Base-by-base conservation (phyloP, 2,113 vertebrate genomes). In the Harpagus bidentatus region DNA sequence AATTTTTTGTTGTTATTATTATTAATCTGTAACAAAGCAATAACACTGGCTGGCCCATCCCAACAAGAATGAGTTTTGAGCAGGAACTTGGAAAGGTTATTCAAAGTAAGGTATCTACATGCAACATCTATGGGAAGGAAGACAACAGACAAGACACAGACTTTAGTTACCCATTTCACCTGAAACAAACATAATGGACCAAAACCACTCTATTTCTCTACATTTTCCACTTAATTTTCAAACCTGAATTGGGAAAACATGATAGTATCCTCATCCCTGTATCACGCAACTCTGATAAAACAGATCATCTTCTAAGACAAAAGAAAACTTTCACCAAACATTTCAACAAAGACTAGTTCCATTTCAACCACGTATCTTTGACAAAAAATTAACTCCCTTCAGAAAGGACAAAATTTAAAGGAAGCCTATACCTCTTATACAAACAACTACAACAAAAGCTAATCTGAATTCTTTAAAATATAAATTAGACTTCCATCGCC, bases 211-310 rank as follows among this genome's bases (percentile, higher is more conserved):
- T 16, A 50, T 12, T 85, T 38, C 58, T 82, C 65, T 48, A 0
- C 20, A 50, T 31, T 61, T 65, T 29, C 28, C 36, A 40, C 26
- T 42, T 84, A 31, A 31, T 34, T 12, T 5, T 58, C 77, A 85
- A 85, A 70, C 1, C 5, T 31, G 14, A 73, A 70, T 4, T 34
- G 4, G 28, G 22, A 82, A 82, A 87, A 82, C 19, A 72, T 0
- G 0, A 48, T 6, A 17, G 29, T 4, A 58, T 16, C 13, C 22
- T 83, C 36, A 25, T 45, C 21, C 7, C 23, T 2, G 0, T 16
- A 61, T 9, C 26, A 79, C 0, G 0, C 42, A 76, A 80, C 32
- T 42, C 53, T 22, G 9, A 71, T 13, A 88, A 36, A 79, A 61
- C 8, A 58, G n/a, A 52, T 52, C 55, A 31, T 42, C 45, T 69